Evolutionary conservation across 2,888 invertebrate genomes (phyloP).

Genomic region (Drosophila kambysellisi): DNA sequence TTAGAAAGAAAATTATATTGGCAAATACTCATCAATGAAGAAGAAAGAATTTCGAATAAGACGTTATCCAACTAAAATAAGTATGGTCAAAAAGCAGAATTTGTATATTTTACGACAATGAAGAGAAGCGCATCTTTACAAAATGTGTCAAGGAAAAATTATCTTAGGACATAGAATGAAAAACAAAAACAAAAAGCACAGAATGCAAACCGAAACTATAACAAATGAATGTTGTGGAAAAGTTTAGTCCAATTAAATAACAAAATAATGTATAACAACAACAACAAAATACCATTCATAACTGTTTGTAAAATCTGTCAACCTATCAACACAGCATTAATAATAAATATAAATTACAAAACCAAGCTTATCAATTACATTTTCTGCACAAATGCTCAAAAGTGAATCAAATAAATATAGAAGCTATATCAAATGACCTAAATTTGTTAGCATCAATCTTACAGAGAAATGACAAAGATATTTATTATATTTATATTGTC

Average conservation of each 20-base stretch:
- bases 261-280: neutral
- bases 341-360: neutral
- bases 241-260: neutral
- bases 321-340: neutral
- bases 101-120: too few species aligned
- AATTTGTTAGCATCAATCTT: neutral
- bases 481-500: neutral
- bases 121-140: neutral
- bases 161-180: too few species aligned
- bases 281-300: neutral
- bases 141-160: too few species aligned
- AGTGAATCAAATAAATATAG: neutral
- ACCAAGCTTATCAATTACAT: neutral
- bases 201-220: neutral
- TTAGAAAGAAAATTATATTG: neutral
- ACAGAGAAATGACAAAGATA: neutral
- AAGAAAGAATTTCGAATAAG: neutral
- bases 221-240: neutral
- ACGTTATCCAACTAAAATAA: neutral
- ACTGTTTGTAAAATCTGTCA: neutral
- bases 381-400: neutral
- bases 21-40: accelerated
- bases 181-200: neutral
- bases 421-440: neutral
- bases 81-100: too few species aligned